Evolutionary conservation across 2,888 invertebrate genomes (phyloP), one percentile per base, ranked within the genome.

Genomic region (Nomada ruficornis): DNA sequence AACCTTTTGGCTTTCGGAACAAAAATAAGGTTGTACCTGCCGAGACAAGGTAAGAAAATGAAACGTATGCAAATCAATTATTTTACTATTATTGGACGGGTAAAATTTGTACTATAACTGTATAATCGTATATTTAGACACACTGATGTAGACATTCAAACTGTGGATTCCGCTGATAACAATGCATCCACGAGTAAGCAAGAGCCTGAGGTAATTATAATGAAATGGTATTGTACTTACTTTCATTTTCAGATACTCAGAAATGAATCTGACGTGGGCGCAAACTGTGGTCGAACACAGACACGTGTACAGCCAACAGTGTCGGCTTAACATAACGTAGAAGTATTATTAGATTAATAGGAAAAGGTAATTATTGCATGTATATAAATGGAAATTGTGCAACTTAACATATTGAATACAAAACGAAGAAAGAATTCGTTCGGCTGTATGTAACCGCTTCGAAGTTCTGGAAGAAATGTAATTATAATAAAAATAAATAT

Each of bases 1-100:
- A n/a, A 36, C 20, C 52, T 0, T 47, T 50, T 15, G 29, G 69
- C 3, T 57, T 80, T 0, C 62, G 65, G n/a, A 84, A 75, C 52
- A 73, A 52, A n/a, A 86, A 86, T 67, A 87, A 69, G 63, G 54
- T 87, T 23, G 86, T 85, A 10, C 86, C 88, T 1, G 42, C 29
- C 9, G 60, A 62, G 23, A 9, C 54, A 3, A 23, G 15, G 88
- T 87, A 72, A 86, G 80, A 5, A 68, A 64, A 29, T 13, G 9
- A 55, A 2, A 36, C 13, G 3, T n/a, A 18, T 54, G 7, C 10
- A 2, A n/a, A 54, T 9, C 13, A 26, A 23, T 57, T 26, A 11
- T 18, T 54, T 54, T 15, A 18, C 15, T 15, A 18, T 50, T 18
- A 54, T 7, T n/a, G 2, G n/a, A 20, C n/a, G 9, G 54, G 20